Conservation (phyloP, 2,888 invertebrate genomes). For the Caradrina kadenii region DNA sequence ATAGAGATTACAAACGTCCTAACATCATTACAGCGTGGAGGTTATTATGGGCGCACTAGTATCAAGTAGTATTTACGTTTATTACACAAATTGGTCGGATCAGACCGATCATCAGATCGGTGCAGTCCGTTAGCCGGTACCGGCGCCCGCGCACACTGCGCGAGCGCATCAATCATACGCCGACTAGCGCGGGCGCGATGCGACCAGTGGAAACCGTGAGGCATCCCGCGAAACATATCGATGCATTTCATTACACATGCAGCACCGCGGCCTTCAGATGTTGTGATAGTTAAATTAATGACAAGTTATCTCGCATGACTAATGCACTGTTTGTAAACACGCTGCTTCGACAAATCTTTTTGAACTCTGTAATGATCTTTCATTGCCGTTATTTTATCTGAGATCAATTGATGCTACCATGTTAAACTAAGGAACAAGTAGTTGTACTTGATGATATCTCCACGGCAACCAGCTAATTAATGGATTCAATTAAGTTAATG, state of each 20-base stretch:
- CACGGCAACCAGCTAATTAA: slow-evolving; percentile 34
- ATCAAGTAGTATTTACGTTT: slow-evolving; percentile 67
- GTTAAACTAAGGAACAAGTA: slow-evolving; percentile 19
- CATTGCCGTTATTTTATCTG: slow-evolving; percentile 32
- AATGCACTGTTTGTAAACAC: slow-evolving; percentile 55
- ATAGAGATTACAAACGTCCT: slow-evolving; percentile 57
- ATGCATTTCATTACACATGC: slow-evolving; percentile 68
- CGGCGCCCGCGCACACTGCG: slow-evolving; percentile 32
- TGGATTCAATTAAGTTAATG: slow-evolving; percentile 46
- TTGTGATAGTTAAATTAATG: slow-evolving; percentile 72
- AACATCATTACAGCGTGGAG: slow-evolving; percentile 51
- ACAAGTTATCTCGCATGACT: slow-evolving; percentile 45
- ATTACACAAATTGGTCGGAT: slow-evolving; percentile 68
- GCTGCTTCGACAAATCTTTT: slow-evolving; percentile 49
- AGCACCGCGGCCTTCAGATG: slow-evolving; percentile 66
- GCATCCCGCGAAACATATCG: slow-evolving; percentile 69
- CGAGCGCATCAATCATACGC: slow-evolving; percentile 64
- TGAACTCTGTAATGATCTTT: slow-evolving; percentile 50
- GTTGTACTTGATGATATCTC: slow-evolving; percentile 31
- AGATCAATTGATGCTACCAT: slow-evolving; percentile 43
- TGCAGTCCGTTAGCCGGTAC: slow-evolving; percentile 47
- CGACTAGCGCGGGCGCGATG: slow-evolving; percentile 3
- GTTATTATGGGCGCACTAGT: slow-evolving; percentile 59
- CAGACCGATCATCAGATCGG: slow-evolving; percentile 51
- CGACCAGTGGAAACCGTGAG: slow-evolving; percentile 68